Evolutionary conservation across 2,797 vertebrate species (phyloP).

Genomic region (Argentina silus): DNA sequence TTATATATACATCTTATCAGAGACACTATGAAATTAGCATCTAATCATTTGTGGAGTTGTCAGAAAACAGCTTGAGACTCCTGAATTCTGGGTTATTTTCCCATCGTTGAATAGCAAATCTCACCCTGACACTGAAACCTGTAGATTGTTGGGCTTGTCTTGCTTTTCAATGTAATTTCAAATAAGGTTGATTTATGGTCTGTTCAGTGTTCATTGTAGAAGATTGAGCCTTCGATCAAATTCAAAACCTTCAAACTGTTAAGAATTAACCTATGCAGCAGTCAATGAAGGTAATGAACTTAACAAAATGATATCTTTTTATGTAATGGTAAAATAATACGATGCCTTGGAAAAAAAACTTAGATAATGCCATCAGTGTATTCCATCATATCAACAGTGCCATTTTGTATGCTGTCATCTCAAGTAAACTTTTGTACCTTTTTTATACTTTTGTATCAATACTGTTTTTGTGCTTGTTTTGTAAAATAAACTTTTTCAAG

Average conservation of each 20-base stretch:
- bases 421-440: slow-evolving; percentile 72
- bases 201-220: slow-evolving; percentile 29
- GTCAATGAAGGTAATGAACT: slow-evolving; percentile 36
- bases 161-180: slow-evolving; percentile 25
- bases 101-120: neutral
- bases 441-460: slow-evolving; percentile 73
- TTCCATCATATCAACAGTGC: slow-evolving; percentile 64
- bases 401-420: slow-evolving; percentile 64
- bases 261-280: slow-evolving; percentile 3
- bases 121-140: neutral
- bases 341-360: slow-evolving; percentile 55
- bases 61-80: neutral
- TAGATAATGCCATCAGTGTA: slow-evolving; percentile 59
- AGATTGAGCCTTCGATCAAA: slow-evolving; percentile 25
- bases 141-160: neutral
- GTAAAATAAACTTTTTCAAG: slow-evolving; percentile 65
- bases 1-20: too few relatives aligned
- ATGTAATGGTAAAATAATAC: slow-evolving; percentile 57
- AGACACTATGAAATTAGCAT: slow-evolving; percentile 5
- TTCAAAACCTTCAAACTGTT: slow-evolving; percentile 2
- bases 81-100: neutral
- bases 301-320: slow-evolving; percentile 35
- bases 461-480: slow-evolving; percentile 71
- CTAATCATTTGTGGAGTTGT: neutral
- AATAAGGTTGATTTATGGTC: slow-evolving; percentile 14